phyloP scores from a whole-genome alignment of 2,113 vertebrate species.

The Mellivora capensis region DNA sequence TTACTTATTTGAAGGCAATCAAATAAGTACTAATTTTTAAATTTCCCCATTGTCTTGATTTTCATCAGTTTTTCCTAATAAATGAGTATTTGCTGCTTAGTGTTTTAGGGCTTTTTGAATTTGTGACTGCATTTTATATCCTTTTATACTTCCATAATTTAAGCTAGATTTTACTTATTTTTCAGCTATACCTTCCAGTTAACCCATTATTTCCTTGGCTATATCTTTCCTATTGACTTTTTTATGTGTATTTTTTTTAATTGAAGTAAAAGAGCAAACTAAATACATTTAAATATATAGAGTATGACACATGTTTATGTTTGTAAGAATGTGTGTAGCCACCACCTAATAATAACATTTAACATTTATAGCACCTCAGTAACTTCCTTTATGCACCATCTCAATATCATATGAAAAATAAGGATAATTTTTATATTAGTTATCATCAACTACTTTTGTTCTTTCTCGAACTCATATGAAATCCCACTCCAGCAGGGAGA shows the following conservation, averaged over 20 bases:
- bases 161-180: not conserved
- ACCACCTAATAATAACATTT: not conserved
- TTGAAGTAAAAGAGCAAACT: not conserved
- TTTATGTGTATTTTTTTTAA: not conserved
- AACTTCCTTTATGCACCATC: not conserved
- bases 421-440: not conserved
- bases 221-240: not conserved
- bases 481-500: not conserved
- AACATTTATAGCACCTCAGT: not conserved
- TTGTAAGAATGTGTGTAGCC: not conserved
- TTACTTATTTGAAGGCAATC: not conserved
- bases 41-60: not conserved
- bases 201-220: not conserved
- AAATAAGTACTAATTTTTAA: not conserved
- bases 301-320: not conserved
- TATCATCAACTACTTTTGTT: not conserved
- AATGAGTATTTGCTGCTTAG: not conserved
- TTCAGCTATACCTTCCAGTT: not conserved
- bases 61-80: not conserved
- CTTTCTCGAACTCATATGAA: not conserved
- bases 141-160: not conserved
- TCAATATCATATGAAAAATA: not conserved
- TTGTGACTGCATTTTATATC: not conserved
- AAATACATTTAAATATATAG: not conserved
- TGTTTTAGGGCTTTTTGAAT: not conserved